These are phyloP conservation scores for Ianthella basta DNA, from an alignment of 37 sponge, comb jelly and placozoan species.

Conservation along the genomic window DNA sequence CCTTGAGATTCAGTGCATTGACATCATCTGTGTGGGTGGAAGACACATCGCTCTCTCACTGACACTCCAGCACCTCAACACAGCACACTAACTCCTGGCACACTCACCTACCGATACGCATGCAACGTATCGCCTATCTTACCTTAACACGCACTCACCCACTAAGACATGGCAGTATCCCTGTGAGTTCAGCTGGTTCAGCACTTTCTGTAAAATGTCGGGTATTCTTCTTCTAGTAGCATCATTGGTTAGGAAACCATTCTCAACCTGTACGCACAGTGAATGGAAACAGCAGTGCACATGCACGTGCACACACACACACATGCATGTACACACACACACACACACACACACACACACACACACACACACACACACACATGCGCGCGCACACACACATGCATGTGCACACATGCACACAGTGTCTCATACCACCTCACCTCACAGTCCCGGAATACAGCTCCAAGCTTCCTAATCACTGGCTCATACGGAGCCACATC, in stretches of 20 bases:
- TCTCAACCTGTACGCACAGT: conserved; percentile 73
- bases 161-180: conserved; percentile 73
- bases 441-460: conserved; percentile 74
- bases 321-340: not conserved
- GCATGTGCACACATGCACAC: not conserved
- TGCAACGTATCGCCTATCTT: too few species aligned
- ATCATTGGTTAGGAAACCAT: conserved; percentile 65
- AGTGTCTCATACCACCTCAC: conserved; percentile 31
- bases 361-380: not conserved
- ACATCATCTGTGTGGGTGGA: conserved; percentile 58
- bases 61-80: too few species aligned
- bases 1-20: conserved; percentile 73
- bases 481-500: conserved; percentile 72
- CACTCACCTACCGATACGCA: too few species aligned
- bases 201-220: conserved; percentile 41
- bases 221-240: conserved; percentile 18
- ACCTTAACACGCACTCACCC: too few species aligned
- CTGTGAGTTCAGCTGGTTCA: conserved; percentile 53
- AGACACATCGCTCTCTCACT: too few species aligned
- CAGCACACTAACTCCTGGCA: too few species aligned
- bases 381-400: conserved; percentile 2
- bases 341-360: not conserved
- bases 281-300: not conserved
- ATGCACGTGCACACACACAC: too few species aligned
- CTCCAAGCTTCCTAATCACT: conserved; percentile 77